Evolutionary conservation across 2,113 vertebrate genomes (phyloP), one percentile per base, ranked within the genome.

Genomic region (Parus major): DNA sequence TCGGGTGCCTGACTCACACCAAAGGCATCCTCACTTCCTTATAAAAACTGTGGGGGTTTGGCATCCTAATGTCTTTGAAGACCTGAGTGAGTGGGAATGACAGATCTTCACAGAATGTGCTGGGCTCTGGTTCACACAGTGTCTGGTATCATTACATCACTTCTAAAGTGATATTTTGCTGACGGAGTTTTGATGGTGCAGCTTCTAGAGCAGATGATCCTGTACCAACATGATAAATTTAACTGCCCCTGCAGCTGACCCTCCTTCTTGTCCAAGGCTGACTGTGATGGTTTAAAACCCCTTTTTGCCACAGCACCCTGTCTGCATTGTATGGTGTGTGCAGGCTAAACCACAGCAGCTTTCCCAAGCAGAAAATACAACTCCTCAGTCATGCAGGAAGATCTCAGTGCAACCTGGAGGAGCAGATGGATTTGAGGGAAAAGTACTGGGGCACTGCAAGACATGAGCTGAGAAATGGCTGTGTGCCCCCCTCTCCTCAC

Each of bases 11-110:
- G 86, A 66, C 81, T 93, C 86, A 56, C 44, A 86, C 59, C 50
- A 80, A 66, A 92, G 55, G 29, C 88, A 86, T 93, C n/a, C 33
- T 55, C 55, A 23, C 86, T 77, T 66, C 31, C 39, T 76, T 76
- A 17, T 8, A 36, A 81, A 76, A 80, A 23, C 23, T 53, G 29
- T 33, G 57, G 49, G 75, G 3, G 68, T 82, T 82, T 72, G 49
- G 46, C 57, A 69, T 79, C 53, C 80, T 35, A 41, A 49, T 29
- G 64, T 50, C 87, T 95, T 92, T 88, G 88, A 92, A 94, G 92
- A 83, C 73, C 20, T 78, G 76, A 81, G 47, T 77, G 63, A 80
- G 55, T 61, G 53, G 46, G 70, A 91, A 90, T 64, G 94, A 88
- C 44, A 73, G 82, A 61, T 88, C 75, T 86, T 93, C 90, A 59